phyloP scores from a whole-genome alignment of 2,797 vertebrate genomes.

The Syngnathus rostellatus region DNA sequence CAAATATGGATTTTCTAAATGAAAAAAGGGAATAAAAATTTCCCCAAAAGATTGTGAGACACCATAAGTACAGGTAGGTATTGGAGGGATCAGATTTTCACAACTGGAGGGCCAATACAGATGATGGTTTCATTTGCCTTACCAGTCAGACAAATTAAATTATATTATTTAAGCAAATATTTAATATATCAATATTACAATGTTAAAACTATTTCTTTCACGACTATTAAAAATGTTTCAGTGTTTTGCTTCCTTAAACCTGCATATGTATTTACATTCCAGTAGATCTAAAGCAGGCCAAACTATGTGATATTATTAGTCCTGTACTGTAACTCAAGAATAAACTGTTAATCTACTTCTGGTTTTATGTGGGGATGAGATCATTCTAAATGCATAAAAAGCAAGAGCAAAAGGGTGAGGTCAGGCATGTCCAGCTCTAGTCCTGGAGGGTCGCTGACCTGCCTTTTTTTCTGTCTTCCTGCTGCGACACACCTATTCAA shows the following conservation, averaged over 20 bases:
- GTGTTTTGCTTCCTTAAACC: slow-evolving; percentile 25
- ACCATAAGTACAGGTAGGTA: background rate
- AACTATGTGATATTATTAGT: background rate
- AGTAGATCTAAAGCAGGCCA: slow-evolving; percentile 25
- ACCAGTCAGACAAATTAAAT: slow-evolving; percentile 25
- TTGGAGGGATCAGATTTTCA: background rate
- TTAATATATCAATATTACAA: slow-evolving; percentile 19
- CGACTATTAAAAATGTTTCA: slow-evolving; percentile 27
- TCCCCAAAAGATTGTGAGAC: background rate
- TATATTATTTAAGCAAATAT: slow-evolving; percentile 16
- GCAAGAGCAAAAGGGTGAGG: background rate
- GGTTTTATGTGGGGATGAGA: no score
- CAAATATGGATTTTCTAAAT: background rate
- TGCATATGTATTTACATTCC: slow-evolving; percentile 33
- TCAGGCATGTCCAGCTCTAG: no score
- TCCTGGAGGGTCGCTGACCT: no score
- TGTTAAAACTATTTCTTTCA: slow-evolving; percentile 37
- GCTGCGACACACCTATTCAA: no score
- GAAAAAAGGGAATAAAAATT: background rate
- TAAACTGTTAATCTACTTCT: background rate
- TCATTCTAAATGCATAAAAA: background rate
- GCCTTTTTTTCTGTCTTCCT: no score
- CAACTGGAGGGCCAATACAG: background rate
- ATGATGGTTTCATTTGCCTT: slow-evolving; percentile 4
- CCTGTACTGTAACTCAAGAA: background rate